phyloP scores from a whole-genome alignment of 1,140 invertebrate genomes.

The Heliconius nattereri region DNA sequence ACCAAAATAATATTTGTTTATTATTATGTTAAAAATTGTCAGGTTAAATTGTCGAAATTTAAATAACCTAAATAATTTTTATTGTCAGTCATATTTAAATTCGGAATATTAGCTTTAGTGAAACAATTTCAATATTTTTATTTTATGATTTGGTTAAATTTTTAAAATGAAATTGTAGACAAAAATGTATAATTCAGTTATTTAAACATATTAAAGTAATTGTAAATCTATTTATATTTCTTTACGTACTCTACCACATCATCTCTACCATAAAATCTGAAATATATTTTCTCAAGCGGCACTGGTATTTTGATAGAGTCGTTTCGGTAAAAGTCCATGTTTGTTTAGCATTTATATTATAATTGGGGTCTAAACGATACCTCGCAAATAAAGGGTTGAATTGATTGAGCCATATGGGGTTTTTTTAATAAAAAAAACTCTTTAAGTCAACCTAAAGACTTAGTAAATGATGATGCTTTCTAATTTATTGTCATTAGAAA shows the following conservation, averaged over 20 bases:
- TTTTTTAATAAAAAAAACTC: background rate
- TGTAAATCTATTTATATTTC: background rate
- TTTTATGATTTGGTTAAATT: no score
- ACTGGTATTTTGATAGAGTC: conserved; percentile 6
- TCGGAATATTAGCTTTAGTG: no score
- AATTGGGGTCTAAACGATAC: conserved; percentile 19
- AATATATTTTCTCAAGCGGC: background rate
- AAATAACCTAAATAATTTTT: no score
- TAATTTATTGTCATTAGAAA: conserved; percentile 13
- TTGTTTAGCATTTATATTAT: conserved; percentile 20
- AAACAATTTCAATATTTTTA: no score
- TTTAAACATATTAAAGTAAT: no score
- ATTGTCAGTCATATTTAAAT: no score
- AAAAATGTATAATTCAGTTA: no score
- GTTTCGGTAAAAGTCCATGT: conserved; percentile 12
- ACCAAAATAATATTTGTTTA: no score
- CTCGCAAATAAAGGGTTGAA: conserved; percentile 22
- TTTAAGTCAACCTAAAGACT: conserved; percentile 11
- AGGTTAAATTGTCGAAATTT: no score
- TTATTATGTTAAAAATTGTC: no score
- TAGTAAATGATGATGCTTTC: conserved; percentile 17
- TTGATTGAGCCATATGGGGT: conserved; percentile 20
- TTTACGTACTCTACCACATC: background rate
- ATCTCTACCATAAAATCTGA: background rate
- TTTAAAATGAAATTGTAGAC: no score